Evolutionary conservation across 2,888 invertebrate genomes (phyloP).

Genomic region (Andrena bicolor): DNA sequence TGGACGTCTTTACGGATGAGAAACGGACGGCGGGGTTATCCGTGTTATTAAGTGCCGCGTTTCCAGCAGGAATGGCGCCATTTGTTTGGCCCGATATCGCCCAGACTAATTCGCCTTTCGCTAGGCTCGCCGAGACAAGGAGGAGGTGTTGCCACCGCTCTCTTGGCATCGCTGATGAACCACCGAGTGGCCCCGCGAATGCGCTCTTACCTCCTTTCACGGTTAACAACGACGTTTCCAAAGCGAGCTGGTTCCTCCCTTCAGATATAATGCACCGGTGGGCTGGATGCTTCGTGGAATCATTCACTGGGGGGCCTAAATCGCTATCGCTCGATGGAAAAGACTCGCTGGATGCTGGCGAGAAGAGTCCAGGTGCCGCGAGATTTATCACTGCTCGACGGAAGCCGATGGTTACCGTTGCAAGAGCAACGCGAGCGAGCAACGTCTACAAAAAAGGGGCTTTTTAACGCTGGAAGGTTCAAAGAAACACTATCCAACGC

Average conservation of each 20-base stretch:
- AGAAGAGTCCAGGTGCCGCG: too few species aligned
- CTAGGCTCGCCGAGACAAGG: conserved; percentile 24
- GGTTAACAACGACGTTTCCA: background rate
- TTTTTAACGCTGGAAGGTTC: background rate
- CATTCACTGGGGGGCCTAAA: too few species aligned
- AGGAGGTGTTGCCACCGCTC: conserved; percentile 32
- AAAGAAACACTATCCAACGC: conserved; percentile 26
- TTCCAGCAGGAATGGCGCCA: conserved; percentile 68
- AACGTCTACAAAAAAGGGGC: background rate
- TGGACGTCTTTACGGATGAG: conserved; percentile 71
- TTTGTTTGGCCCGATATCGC: conserved; percentile 67
- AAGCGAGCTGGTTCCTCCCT: background rate
- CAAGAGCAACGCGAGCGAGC: background rate
- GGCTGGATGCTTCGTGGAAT: too few species aligned
- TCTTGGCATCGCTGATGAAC: conserved; percentile 22
- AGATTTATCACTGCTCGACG: too few species aligned
- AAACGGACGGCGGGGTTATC: conserved; percentile 62
- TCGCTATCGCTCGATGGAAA: background rate
- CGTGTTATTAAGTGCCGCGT: conserved; percentile 69
- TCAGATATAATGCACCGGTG: background rate
- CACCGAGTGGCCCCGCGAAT: background rate
- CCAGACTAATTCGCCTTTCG: conserved; percentile 56
- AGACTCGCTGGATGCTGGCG: too few species aligned
- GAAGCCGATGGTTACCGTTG: too few species aligned
- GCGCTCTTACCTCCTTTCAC: background rate